Evolutionary conservation across 64 coral and sea anemone species (phyloP).

Genomic region (Dendrophyllia cribrosa): DNA sequence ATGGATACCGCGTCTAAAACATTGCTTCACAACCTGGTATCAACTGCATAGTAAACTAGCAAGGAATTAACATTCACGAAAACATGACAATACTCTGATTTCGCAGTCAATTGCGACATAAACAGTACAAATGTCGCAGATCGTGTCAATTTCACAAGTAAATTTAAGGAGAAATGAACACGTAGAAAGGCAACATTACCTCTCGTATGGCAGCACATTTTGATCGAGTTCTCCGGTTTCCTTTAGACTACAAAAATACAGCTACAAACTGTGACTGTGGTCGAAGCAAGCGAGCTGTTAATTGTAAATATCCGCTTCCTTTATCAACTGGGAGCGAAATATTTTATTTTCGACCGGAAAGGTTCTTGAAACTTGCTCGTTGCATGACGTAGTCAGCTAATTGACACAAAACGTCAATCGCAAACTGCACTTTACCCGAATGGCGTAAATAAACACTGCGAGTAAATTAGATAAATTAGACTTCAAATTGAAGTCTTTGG

Average conservation of each 20-base stretch:
- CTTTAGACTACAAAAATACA: background rate
- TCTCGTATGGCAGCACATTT: background rate
- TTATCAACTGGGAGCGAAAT: background rate
- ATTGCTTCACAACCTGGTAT: background rate
- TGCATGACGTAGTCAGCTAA: background rate
- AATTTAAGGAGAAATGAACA: slow-evolving; percentile 1
- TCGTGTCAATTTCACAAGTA: slow-evolving; percentile 22
- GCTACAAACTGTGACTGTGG: background rate
- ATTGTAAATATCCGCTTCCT: background rate
- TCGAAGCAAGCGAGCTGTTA: background rate
- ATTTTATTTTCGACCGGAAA: background rate
- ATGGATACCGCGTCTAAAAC: too few relatives aligned
- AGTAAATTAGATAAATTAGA: background rate
- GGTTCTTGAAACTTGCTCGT: background rate
- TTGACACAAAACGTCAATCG: slow-evolving; percentile 39
- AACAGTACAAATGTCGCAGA: too few relatives aligned
- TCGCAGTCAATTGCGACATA: background rate
- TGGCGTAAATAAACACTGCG: background rate
- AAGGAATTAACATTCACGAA: background rate
- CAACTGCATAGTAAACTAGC: background rate
- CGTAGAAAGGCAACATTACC: slow-evolving; percentile 1
- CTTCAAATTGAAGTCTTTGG: background rate
- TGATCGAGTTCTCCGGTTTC: background rate
- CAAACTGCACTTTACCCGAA: background rate
- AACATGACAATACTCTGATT: background rate